Evolutionary conservation across 1,140 invertebrate species (phyloP), one percentile per base, ranked within the genome.

Genomic region (Ditylenchus dipsaci): DNA sequence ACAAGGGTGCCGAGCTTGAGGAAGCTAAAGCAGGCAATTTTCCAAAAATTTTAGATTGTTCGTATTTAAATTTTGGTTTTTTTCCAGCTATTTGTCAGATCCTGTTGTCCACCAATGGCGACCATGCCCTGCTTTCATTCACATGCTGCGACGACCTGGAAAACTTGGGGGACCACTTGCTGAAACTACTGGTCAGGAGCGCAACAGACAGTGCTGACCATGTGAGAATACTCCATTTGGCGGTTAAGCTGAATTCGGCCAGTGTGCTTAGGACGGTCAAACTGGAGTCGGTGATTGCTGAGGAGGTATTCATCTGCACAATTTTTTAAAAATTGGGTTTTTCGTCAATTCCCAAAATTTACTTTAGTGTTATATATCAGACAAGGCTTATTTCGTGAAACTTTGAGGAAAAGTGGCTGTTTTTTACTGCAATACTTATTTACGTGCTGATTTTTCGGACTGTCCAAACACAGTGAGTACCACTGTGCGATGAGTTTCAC

Each of bases 131-230:
- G 15, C 23, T 53, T 19, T 53, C 49, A 3, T 53, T 53, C 49
- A 26, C 15, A 3, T 21, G 3, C 23, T 19, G 3, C 15, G 49
- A 53, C 1, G 49, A 17, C 15, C 15, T 53, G 49, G 49, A 53
- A 26, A 53, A 53, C 49, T 53, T 53, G 23, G n/a, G n/a, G 3
- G 49, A 53, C 8, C 49, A 68, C 27, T 13, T 74, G 0, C 43
- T 76, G 56, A 74, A 76, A 23, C 53, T 77, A 59, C 29, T 76
- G 19, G 67, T 77, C 27, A 21, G 63, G 47, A 57, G 65, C 47
- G 73, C 70, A 1, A 21, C 53, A 1, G 75, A 77, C 56, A 49
- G 53, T 21, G 65, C 67, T 11, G 69, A 68, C 21, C 63, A 58
- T 30, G 56, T 57, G 15, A 26, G 62, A 26, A 58, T 67, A 9